phyloP scores from a whole-genome alignment of 2,888 invertebrate genomes.

The Pollenia labialis region DNA sequence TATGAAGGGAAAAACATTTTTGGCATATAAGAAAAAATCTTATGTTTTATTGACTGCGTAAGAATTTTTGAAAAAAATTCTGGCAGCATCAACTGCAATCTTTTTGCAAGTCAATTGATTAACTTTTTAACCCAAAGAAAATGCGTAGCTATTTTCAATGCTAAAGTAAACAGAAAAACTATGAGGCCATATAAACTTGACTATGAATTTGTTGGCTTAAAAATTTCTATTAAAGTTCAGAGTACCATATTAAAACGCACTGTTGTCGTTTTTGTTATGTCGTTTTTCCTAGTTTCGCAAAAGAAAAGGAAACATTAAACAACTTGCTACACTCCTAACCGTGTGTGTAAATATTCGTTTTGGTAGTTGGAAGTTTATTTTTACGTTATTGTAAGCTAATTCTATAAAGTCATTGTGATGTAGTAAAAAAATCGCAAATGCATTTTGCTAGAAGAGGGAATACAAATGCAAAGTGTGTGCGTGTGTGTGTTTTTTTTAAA shows the following conservation, averaged over 20 bases:
- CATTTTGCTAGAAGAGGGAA: conserved; percentile 3
- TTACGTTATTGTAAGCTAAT: conserved; percentile 31
- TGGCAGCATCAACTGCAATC: background rate
- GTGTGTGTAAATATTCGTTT: conserved; percentile 8
- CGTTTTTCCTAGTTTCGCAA: background rate
- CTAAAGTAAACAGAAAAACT: background rate
- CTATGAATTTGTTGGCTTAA: conserved; percentile 58
- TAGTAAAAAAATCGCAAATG: conserved; percentile 17
- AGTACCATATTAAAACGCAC: conserved; percentile 52
- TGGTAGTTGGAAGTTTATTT: conserved; percentile 7
- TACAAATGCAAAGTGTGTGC: conserved; percentile 12
- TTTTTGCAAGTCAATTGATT: background rate
- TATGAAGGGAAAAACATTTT: too few relatives aligned
- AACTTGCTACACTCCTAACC: conserved; percentile 49
- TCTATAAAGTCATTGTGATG: conserved; percentile 42
- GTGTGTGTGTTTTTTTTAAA: conserved; percentile 13
- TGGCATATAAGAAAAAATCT: too few relatives aligned
- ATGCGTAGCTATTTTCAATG: background rate
- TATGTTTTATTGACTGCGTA: too few relatives aligned
- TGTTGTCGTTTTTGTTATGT: conserved; percentile 12
- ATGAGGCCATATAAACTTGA: conserved; percentile 61
- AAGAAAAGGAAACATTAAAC: conserved; percentile 39
- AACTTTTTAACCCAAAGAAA: background rate
- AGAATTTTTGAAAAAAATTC: too few relatives aligned
- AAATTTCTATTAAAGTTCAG: conserved; percentile 52